These are phyloP conservation scores for Trididemnum miniatum DNA, from an alignment of 23 tunicate species.

Conservation along the genomic window DNA sequence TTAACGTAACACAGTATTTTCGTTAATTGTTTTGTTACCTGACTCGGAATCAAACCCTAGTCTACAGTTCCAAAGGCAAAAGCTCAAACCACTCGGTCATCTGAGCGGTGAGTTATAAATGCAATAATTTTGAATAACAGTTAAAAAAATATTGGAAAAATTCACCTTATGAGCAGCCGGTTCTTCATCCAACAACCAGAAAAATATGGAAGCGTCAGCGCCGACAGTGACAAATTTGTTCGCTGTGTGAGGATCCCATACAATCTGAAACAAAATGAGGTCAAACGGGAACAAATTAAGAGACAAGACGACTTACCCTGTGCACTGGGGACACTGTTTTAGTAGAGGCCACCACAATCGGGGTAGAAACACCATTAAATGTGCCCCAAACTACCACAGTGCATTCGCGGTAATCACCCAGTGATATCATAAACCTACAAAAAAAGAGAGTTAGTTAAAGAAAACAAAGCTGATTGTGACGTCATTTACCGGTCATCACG, in stretches of 20 bases:
- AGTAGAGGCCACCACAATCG: conserved; percentile 58
- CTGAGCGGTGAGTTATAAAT: too few species aligned
- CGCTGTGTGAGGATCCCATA: conserved; percentile 70
- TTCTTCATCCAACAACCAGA: conserved; percentile 82
- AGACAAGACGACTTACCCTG: conserved; percentile 27
- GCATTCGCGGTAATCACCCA: conserved; percentile 86
- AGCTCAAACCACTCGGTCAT: too few species aligned
- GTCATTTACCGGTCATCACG: conserved; percentile 80
- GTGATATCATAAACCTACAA: conserved; percentile 57
- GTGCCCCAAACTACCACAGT: conserved; percentile 64
- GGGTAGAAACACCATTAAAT: conserved; percentile 62
- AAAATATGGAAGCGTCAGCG: conserved; percentile 34
- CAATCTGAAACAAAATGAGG: conserved; percentile 30
- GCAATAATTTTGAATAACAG: too few species aligned
- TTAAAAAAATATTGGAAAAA: too few species aligned
- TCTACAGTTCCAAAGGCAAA: too few species aligned
- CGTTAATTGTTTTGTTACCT: too few species aligned
- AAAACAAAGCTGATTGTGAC: too few species aligned
- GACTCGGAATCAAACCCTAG: too few species aligned
- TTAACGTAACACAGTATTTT: too few species aligned
- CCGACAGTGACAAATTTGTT: conserved; percentile 91
- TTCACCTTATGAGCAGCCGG: conserved; percentile 11
- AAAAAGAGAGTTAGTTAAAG: too few species aligned
- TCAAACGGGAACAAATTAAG: not conserved
- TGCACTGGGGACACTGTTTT: conserved; percentile 50